These are phyloP conservation scores for Melanotaenia duboulayi DNA, from an alignment of 2,113 vertebrate species.

Conservation along the genomic window DNA sequence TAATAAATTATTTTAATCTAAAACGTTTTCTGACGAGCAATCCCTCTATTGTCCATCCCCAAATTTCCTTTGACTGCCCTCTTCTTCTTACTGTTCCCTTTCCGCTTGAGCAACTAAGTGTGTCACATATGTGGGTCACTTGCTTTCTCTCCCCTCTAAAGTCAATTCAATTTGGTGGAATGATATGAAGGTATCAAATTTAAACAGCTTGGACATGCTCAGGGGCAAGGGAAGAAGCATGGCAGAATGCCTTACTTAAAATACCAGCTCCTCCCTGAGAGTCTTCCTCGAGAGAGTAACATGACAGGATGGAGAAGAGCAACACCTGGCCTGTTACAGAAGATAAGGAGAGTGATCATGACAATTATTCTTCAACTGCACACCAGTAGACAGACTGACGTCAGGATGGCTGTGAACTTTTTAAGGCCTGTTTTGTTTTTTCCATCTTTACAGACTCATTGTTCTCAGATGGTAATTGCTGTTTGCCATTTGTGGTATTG, in stretches of 20 bases:
- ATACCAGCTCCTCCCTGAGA: constrained; percentile 47
- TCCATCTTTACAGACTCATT: constrained; percentile 2
- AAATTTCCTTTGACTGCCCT: constrained; percentile 13
- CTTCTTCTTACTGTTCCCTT: constrained; percentile 44
- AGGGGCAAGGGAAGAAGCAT: constrained; percentile 41
- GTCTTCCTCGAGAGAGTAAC: constrained; percentile 56
- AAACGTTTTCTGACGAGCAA: constrained; percentile 19
- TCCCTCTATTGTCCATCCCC: constrained; percentile 25
- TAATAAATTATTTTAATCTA: not conserved
- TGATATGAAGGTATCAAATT: constrained; percentile 72
- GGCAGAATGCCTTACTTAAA: constrained; percentile 51
- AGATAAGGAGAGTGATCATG: constrained; percentile 15
- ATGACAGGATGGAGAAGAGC: constrained; percentile 34
- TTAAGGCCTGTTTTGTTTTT: constrained; percentile 6
- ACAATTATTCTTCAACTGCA: constrained; percentile 33
- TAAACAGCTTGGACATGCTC: constrained; percentile 61
- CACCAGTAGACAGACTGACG: constrained; percentile 29
- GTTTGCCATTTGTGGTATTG: constrained; percentile 26
- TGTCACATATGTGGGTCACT: constrained; percentile 79
- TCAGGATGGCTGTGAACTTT: constrained; percentile 10
- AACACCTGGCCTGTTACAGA: constrained; percentile 33
- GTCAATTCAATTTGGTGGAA: constrained; percentile 66
- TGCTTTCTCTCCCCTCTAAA: constrained; percentile 47
- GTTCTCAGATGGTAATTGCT: constrained; percentile 16
- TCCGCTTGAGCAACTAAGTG: constrained; percentile 61